Evolutionary conservation across 2,113 vertebrate genomes (phyloP), one percentile per base, ranked within the genome.

Genomic region (Pterocles orientalis): DNA sequence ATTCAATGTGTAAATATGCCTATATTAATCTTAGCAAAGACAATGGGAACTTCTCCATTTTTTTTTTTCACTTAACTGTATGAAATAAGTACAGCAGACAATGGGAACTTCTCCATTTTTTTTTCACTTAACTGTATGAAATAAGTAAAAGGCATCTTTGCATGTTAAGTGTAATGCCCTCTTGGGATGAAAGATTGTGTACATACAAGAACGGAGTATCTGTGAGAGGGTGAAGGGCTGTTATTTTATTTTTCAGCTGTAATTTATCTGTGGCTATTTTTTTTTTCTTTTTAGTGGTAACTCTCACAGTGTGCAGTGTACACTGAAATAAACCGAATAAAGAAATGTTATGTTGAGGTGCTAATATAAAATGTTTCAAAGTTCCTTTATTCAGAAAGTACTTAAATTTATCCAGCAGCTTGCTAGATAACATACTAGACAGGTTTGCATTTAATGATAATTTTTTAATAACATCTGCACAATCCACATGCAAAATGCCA

Each of bases 401-500:
- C 39, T 94, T 87, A 29, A 64, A 17, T 61, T 86, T 70, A 85
- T 64, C 90, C 78, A 89, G 72, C 80, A 79, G 66, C 68, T 75
- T 78, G 80, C 82, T 69, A 77, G 75, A 33, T 31, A 69, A 78
- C 50, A 39, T 56, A 71, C 41, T 80, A 72, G 56, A 73, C 77
- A 82, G 73, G n/a, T 70, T 84, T 86, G 50, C 48, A 29, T 78
- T 89, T 82, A 86, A 39, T n/a, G 57, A 5, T 15, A 68, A 7
- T 3, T 64, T 92, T 47, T 7, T 87, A 70, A 34, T 26, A 82
- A 68, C 11, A 71, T 79, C 88, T 88, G 75, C 60, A 77, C 33
- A 93, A 94, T 54, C 31, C 82, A 76, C 77, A 90, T 79, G 94
- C 69, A 85, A 94, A 90, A 88, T 36, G 92, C 90, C 79, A 76